Conservation (phyloP, 2,888 invertebrate genomes). For the Meandrusa payeni region DNA sequence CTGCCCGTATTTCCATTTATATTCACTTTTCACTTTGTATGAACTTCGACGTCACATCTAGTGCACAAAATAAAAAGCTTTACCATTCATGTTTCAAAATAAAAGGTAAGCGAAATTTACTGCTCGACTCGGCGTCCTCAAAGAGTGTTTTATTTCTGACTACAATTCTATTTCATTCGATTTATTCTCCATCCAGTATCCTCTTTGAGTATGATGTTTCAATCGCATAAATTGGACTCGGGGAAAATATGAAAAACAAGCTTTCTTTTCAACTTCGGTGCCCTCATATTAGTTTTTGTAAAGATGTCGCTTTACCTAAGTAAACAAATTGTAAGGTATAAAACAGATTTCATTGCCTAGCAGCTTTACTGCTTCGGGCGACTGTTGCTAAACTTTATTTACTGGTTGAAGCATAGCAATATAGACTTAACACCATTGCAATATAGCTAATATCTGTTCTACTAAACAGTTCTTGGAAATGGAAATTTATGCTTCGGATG, state of each 20-base stretch:
- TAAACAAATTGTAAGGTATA: constrained; percentile 3
- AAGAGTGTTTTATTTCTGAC: not conserved
- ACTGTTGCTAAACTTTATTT: constrained; percentile 16
- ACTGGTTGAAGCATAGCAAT: constrained; percentile 12
- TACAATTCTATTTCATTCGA: not conserved
- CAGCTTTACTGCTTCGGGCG: constrained; percentile 1
- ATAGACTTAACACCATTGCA: constrained; percentile 1
- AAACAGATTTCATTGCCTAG: constrained; percentile 4
- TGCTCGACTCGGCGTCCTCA: constrained; percentile 1
- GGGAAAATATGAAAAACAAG: too few relatives aligned
- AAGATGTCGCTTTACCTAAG: not conserved
- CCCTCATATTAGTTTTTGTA: too few relatives aligned
- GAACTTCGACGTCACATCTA: too few relatives aligned
- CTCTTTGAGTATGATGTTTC: too few relatives aligned
- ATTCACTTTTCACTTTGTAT: constrained; percentile 6
- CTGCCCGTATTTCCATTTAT: constrained; percentile 1
- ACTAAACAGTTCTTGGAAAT: constrained; percentile 1
- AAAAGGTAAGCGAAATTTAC: constrained; percentile 3
- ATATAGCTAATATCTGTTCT: constrained; percentile 2
- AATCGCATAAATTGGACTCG: too few relatives aligned
- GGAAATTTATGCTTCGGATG: constrained; percentile 1
- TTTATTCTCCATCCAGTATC: too few relatives aligned
- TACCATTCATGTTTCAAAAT: constrained; percentile 3
- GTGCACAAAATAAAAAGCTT: constrained; percentile 8
- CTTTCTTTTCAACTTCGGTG: too few relatives aligned